phyloP scores from a whole-genome alignment of 2,888 invertebrate species.

The Agonopterix subpropinquella region DNA sequence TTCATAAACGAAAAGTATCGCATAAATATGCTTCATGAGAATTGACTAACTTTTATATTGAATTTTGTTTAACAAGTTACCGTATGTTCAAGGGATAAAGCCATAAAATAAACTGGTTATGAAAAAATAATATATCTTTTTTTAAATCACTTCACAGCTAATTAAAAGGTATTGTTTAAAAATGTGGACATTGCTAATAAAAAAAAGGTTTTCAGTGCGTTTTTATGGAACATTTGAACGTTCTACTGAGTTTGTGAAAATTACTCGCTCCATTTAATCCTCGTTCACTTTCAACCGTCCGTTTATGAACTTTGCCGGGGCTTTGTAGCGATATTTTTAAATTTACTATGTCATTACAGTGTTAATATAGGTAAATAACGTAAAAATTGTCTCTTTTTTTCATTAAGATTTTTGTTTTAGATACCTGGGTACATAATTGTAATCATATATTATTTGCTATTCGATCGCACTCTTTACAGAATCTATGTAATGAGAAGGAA shows the following conservation, averaged over 20 bases:
- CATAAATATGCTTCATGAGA: no score
- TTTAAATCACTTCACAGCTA: conserved; percentile 21
- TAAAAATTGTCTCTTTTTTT: neutral
- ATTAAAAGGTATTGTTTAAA: conserved; percentile 23
- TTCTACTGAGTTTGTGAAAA: conserved; percentile 5
- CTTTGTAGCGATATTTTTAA: conserved; percentile 15
- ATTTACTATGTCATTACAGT: conserved; percentile 9
- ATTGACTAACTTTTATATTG: no score
- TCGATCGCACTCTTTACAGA: no score
- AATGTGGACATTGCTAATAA: conserved; percentile 33
- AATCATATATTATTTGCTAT: no score
- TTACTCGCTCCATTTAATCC: conserved; percentile 21
- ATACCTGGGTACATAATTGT: no score
- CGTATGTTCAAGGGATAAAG: neutral
- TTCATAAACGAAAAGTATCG: no score
- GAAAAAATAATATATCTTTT: conserved; percentile 17
- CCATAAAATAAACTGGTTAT: conserved; percentile 10
- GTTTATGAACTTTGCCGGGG: conserved; percentile 23
- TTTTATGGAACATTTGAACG: conserved; percentile 9
- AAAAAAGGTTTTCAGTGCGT: conserved; percentile 24
- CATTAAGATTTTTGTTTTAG: no score
- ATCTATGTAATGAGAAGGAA: no score
- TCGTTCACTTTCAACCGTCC: conserved; percentile 20
- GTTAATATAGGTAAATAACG: neutral
- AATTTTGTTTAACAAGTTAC: no score